A percentile compares a stretch with the other conserved stretches of the same genome.
Conservation (phyloP, 2,113 vertebrate genomes). For the Trinectes maculatus region DNA sequence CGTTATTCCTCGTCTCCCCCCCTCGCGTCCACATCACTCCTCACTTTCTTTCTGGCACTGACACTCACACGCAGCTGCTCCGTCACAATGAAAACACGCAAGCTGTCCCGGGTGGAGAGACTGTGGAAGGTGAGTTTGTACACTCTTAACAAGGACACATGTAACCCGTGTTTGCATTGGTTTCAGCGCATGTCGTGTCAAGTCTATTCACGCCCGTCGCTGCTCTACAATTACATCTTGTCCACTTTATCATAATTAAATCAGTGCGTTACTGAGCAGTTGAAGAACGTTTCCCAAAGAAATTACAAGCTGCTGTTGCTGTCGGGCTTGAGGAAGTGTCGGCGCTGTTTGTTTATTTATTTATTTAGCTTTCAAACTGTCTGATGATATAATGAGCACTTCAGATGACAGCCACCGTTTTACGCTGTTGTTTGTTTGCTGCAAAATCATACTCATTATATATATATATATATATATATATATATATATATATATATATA, state of each 20-base stretch:
- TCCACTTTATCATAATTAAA: slow-evolving; percentile 4
- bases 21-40: slow-evolving; percentile 47
- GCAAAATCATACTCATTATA: slow-evolving; percentile 35
- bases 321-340: slow-evolving; percentile 28
- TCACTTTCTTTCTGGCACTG: slow-evolving; percentile 22
- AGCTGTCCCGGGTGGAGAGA: slow-evolving; percentile 86
- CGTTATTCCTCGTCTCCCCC: slow-evolving; percentile 64
- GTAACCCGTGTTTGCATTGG: not conserved
- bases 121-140: slow-evolving; percentile 89
- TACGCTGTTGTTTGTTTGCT: slow-evolving; percentile 21
- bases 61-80: slow-evolving; percentile 17
- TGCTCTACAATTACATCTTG: slow-evolving; percentile 4
- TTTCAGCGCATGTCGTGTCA: not conserved
- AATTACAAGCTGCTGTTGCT: slow-evolving; percentile 31
- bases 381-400: slow-evolving; percentile 59
- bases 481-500: slow-evolving; percentile 1
- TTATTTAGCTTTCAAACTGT: slow-evolving; percentile 55
- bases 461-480: not conserved
- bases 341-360: slow-evolving; percentile 26
- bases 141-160: not conserved
- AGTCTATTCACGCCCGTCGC: not conserved
- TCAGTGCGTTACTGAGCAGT: slow-evolving; percentile 33
- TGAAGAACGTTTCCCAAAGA: slow-evolving; percentile 27
- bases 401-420: slow-evolving; percentile 37
- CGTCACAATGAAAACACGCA: slow-evolving; percentile 85